A percentile compares a stretch with the other conserved stretches of the same genome.
Evolutionary conservation across 2,113 vertebrate genomes (phyloP).

Genomic region (Eonycteris spelaea): DNA sequence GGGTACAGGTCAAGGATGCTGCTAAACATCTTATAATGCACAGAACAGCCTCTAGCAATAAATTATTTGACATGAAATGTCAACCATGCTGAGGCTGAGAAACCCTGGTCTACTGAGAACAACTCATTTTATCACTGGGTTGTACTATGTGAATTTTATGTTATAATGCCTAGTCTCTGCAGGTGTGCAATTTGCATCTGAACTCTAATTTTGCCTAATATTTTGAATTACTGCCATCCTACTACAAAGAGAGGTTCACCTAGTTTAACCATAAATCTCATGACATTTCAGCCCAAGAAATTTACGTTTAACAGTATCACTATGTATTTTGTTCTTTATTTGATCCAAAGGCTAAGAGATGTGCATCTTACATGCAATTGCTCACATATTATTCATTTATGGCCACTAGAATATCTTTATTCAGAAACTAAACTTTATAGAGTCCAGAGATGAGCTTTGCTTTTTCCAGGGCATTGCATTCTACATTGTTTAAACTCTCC

Average conservation of each 20-base stretch:
- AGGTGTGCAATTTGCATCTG: not conserved
- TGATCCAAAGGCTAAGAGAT: not conserved
- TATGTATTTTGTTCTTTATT: not conserved
- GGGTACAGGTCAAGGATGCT: not conserved
- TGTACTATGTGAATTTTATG: not conserved
- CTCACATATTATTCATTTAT: not conserved
- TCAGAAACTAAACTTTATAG: constrained; percentile 31
- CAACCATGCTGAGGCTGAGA: not conserved
- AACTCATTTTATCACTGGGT: not conserved
- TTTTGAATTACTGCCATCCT: not conserved
- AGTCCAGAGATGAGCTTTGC: not conserved
- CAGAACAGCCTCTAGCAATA: not conserved
- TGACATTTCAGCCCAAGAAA: not conserved
- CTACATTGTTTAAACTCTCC: constrained; percentile 26
- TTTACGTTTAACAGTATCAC: not conserved
- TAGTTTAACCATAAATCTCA: not conserved
- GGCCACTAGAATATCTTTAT: not conserved
- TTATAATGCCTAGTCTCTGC: not conserved
- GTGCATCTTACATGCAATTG: not conserved
- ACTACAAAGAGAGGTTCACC: not conserved
- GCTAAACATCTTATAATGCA: not conserved
- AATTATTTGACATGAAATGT: not conserved
- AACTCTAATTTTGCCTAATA: not conserved
- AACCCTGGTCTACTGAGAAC: not conserved
- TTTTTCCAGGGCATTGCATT: not conserved